A percentile compares a stretch with the other conserved stretches of the same genome.
phyloP scores from a whole-genome alignment of 2,888 invertebrate species.

The Xestia sexstrigata region DNA sequence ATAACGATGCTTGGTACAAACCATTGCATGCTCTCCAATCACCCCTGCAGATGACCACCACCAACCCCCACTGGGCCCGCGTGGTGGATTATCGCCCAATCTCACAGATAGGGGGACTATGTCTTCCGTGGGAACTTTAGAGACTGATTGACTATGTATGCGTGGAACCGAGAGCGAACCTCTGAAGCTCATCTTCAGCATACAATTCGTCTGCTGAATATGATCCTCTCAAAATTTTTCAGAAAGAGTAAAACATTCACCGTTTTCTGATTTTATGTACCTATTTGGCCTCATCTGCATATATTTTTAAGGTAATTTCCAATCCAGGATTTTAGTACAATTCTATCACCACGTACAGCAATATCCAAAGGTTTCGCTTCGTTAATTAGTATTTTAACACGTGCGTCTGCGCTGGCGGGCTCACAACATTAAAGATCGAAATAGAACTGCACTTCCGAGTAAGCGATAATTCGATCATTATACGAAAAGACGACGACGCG shows the following conservation, averaged over 20 bases:
- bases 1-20: too few species aligned
- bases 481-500: too few species aligned
- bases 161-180: background rate
- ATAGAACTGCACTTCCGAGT: slow-evolving; percentile 46
- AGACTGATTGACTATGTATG: background rate
- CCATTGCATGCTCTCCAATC: too few species aligned
- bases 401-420: slow-evolving; percentile 7
- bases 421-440: slow-evolving; percentile 29
- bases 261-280: background rate
- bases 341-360: background rate
- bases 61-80: background rate
- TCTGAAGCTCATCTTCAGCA: background rate
- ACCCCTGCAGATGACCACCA: too few species aligned
- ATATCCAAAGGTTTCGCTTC: slow-evolving; percentile 1
- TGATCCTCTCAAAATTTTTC: background rate
- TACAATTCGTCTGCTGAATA: background rate
- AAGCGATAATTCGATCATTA: background rate
- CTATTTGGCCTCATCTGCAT: background rate
- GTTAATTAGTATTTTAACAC: slow-evolving; percentile 22
- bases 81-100: background rate
- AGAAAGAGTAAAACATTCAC: background rate
- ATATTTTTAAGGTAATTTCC: background rate
- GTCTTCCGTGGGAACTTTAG: background rate
- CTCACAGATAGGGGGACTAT: background rate
- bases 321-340: background rate